Base-by-base conservation (phyloP, 2,888 invertebrate species). In the Theretra japonica region DNA sequence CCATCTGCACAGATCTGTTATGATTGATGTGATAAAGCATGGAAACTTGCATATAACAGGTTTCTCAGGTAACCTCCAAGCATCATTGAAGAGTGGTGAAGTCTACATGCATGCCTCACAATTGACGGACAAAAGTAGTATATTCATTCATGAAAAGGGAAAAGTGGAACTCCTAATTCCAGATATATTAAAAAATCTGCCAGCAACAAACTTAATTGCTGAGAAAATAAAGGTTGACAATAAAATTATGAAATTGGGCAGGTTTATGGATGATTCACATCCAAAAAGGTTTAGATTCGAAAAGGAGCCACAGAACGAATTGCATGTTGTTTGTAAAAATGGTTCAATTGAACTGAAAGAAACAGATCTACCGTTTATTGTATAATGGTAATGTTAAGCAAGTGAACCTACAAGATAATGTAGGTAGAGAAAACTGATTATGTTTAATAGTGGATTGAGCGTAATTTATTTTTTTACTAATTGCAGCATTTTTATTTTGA, bases 321-420 rank as follows among this genome's bases (percentile, higher is more conserved):
- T 95, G 75, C 90, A 94, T 72, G 89, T 95, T 88, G 94, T 94
- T 68, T 94, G 95, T 89, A 93, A 91, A 83, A 95, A 95, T 88
- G 95, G 95, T 75, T 90, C 92, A 53, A 94, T 95, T 83, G 92
- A 92, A 74, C 84, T 95, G 71, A 94, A 91, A 78, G 90, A 94
- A 76, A 91, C 94, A 72, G 83, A 88, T 75, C 72, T 86, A 80
- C 91, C 94, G n/a, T 91, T 94, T 80, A 80, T 87, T 73, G 68
- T 92, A 73, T 92, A 89, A 83, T 74, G 73, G 68, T 69, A 69
- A 48, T 77, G 73, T 74, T 74, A 57, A 60, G 75, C 73, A 73
- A 74, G 74, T 74, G 71, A 76, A 74, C 75, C 74, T 72, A 71
- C 23, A 23, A 6, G 6, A 41, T 21, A 23, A 17, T 48, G 19